phyloP scores from a whole-genome alignment of 2,888 invertebrate species.

The Pristionchus fissidentatus region DNA sequence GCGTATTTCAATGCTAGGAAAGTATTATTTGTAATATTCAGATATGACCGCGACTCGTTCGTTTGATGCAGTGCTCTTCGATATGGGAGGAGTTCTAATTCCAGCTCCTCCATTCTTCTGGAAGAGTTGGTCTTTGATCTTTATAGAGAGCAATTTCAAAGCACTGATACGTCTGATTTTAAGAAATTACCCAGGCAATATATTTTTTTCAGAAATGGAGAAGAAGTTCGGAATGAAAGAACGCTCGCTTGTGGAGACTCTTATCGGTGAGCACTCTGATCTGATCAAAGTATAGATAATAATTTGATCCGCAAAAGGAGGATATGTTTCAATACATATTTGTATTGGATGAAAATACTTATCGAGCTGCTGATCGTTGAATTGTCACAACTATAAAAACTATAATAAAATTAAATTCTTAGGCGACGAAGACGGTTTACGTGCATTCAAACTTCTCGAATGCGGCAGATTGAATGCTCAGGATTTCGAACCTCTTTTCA shows the following conservation, averaged over 20 bases:
- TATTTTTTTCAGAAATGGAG: conserved; percentile 73
- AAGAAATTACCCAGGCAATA: background rate
- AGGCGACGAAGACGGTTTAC: conserved; percentile 26
- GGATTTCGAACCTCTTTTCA: conserved; percentile 76
- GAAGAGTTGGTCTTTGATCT: conserved; percentile 56
- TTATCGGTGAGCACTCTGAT: conserved; percentile 57
- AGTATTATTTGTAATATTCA: background rate
- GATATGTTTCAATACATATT: no score
- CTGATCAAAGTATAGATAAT: background rate
- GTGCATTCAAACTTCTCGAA: conserved; percentile 71
- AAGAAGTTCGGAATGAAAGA: conserved; percentile 65
- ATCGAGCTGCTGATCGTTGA: background rate
- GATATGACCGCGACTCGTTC: background rate
- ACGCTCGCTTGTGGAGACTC: conserved; percentile 73
- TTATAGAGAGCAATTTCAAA: background rate
- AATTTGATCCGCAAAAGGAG: no score
- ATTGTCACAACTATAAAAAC: background rate
- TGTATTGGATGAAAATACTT: conserved; percentile 41
- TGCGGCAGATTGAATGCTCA: conserved; percentile 75
- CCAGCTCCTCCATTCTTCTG: conserved; percentile 76
- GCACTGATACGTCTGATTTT: background rate
- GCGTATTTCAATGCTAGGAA: background rate
- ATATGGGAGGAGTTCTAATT: conserved; percentile 78
- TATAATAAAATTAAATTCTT: background rate
- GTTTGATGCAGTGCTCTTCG: conserved; percentile 77